Evolutionary conservation across 1,140 invertebrate species (phyloP).

Genomic region (Saccostrea echinata): DNA sequence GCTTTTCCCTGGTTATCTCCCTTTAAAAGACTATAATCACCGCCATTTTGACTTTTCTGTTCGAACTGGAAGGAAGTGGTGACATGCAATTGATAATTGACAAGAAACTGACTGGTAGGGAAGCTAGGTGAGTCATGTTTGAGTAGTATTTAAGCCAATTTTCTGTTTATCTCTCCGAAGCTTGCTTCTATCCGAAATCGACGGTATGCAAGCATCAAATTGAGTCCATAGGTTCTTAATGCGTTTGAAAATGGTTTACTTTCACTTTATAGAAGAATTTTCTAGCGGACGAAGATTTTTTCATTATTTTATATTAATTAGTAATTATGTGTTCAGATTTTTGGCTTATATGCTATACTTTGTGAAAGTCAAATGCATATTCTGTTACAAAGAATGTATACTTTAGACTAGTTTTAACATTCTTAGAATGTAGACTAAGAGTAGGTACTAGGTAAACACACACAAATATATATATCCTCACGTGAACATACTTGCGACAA

Average conservation of each 20-base stretch:
- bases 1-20: not conserved
- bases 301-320: no score
- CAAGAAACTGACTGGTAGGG: not conserved
- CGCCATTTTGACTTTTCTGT: slow-evolving; percentile 11
- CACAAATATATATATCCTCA: no score
- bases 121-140: not conserved
- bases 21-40: not conserved
- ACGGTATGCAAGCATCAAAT: slow-evolving; percentile 51
- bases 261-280: slow-evolving; percentile 35
- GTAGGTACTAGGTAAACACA: no score
- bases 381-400: no score
- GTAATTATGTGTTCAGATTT: no score
- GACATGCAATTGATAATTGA: not conserved
- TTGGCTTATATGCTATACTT: no score
- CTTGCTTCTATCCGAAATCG: slow-evolving; percentile 39
- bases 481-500: no score
- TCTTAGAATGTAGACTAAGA: no score
- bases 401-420: no score
- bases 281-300: no score
- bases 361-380: no score
- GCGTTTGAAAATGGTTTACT: slow-evolving; percentile 46
- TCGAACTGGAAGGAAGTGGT: not conserved
- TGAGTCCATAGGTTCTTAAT: slow-evolving; percentile 34
- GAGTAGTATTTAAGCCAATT: not conserved
- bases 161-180: slow-evolving; percentile 31